Evolutionary conservation across 2,888 invertebrate genomes (phyloP).

Genomic region (Polymixis lichenea): DNA sequence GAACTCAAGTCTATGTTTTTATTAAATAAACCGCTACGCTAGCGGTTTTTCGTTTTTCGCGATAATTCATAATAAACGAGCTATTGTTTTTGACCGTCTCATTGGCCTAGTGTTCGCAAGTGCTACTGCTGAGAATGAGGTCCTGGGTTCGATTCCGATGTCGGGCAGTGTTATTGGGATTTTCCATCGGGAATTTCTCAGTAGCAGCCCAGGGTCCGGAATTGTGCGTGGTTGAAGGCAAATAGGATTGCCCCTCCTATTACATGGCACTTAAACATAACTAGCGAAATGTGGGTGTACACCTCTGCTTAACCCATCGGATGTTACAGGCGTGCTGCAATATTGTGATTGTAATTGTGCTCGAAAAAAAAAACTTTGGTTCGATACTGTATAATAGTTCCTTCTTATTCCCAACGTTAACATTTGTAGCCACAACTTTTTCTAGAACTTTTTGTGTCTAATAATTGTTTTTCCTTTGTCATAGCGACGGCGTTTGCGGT

Average conservation of each 20-base stretch:
- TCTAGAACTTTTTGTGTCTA: not conserved
- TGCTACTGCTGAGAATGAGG: not conserved
- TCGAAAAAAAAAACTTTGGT: not conserved
- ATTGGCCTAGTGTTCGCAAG: not conserved
- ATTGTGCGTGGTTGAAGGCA: not conserved
- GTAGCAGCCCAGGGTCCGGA: not conserved
- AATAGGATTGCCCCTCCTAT: not conserved
- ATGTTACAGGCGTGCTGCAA: not conserved
- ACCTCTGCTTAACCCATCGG: not conserved
- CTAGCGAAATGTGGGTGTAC: not conserved
- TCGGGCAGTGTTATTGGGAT: not conserved
- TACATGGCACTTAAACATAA: not conserved
- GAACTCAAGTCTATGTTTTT: not conserved
- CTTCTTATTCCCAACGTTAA: not conserved
- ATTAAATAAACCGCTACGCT: too few species aligned
- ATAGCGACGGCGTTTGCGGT: conserved; percentile 97
- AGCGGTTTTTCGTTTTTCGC: too few species aligned
- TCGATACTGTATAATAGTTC: not conserved
- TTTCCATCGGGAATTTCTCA: not conserved
- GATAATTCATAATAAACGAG: not conserved
- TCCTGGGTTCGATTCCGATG: not conserved
- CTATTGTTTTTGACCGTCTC: not conserved
- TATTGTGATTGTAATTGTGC: not conserved
- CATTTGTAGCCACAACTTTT: not conserved
- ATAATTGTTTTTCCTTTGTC: conserved; percentile 16